Base-by-base conservation (phyloP, 2,113 vertebrate genomes). In the Dascyllus trimaculatus region DNA sequence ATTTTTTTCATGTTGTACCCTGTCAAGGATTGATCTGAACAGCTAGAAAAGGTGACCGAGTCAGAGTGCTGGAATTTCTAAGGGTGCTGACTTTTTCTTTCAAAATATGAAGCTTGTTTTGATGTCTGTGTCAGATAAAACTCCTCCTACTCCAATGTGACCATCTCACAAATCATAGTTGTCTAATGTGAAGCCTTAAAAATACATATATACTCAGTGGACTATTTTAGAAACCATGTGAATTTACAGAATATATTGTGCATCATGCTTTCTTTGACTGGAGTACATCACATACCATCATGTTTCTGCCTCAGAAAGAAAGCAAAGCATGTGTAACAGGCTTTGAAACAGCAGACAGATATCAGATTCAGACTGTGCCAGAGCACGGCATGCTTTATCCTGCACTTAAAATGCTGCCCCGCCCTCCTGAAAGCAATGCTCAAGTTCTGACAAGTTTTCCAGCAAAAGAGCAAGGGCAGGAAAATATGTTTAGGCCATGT, bases 401-500 rank as follows among this genome's bases (percentile, higher is more conserved):
- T 81, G 85, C 54, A 73, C 26, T 57, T 51, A 51, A 80, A 81
- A 77, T 76, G 75, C 85, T 6, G 45, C 84, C 84, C 74, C 79
- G 3, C 88, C 88, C 59, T 82, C 9, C 45, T 60, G 6, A 87
- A 66, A 73, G 75, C 51, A 35, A 48, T 6, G 7, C 71, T 88
- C 92, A 83, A 82, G 92, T 89, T 88, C 57, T 25, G 75, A 91
- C 90, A 90, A 78, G 92, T 85, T 52, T 25, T 51, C 29, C 32
- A 58, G 69, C 48, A 29, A 53, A 71, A 71, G 10, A 46, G 56
- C 68, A 40, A 70, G 67, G 45, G 51, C 24, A 49, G 63, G 62
- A 65, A 68, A 62, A 49, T 53, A 53, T 75, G 71, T 86, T 80
- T 38, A 48, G 78, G 71, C 61, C 67, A 32, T 40, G 4, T 60